phyloP scores from a whole-genome alignment of 2,797 vertebrate genomes.

The Lerista edwardsae region DNA sequence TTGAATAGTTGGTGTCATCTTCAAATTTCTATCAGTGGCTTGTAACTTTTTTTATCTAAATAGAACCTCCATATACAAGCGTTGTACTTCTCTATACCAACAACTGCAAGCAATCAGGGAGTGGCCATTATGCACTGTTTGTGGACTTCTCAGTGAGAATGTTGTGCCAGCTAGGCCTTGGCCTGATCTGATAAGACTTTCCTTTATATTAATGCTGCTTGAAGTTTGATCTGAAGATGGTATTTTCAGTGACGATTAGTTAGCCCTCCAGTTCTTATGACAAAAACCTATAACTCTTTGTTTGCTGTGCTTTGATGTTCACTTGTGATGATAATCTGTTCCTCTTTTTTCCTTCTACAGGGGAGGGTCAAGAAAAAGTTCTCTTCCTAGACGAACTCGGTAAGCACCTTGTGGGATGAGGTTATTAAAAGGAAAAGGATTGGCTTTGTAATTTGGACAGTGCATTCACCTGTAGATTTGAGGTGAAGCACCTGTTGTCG shows the following conservation, averaged over 20 bases:
- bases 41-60: background rate
- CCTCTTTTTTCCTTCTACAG: slow-evolving; percentile 64
- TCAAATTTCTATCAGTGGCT: background rate
- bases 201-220: background rate
- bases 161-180: background rate
- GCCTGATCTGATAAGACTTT: background rate
- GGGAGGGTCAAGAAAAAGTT: slow-evolving; percentile 69
- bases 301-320: background rate
- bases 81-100: background rate
- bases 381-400: slow-evolving; percentile 70
- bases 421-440: background rate
- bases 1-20: no score
- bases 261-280: background rate
- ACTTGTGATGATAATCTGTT: slow-evolving; percentile 33
- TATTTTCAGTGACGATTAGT: background rate
- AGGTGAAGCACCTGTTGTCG: background rate
- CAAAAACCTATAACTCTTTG: background rate
- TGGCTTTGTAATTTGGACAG: background rate
- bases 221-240: background rate
- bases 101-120: background rate
- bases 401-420: slow-evolving; percentile 69
- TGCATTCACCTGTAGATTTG: background rate
- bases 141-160: background rate
- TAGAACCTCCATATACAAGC: background rate
- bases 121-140: background rate